Evolutionary conservation across 2,888 invertebrate species (phyloP), one percentile per base, ranked within the genome.

Genomic region (Netelia virgata): DNA sequence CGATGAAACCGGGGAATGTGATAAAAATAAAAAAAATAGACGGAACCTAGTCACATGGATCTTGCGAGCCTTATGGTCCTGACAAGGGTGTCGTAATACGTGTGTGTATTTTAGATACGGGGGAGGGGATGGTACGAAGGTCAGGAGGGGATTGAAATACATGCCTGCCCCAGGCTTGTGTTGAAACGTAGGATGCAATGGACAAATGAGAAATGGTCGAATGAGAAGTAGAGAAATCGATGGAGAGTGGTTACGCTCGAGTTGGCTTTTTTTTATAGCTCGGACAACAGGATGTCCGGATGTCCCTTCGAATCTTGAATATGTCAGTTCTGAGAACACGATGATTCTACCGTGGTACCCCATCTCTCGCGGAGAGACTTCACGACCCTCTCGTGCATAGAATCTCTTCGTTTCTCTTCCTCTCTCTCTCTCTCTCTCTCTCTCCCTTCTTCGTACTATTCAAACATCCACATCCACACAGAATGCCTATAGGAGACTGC

Each of bases 281-380:
- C 77, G 81, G 61, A 73, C 81, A 84, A 81, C 77, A 70, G 81
- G 74, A 84, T 70, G 72, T 81, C 77, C 81, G 77, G 57, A 77
- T 72, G 69, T 82, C 69, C 73, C 53, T 75, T 69, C 70, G 59
- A 66, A 36, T 61, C 85, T 75, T 61, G 74, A 85, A 82, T 79
- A 82, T 64, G 82, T 85, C 85, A 79, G 75, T 61, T 78, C 57
- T 73, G 72, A 70, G 75, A 59, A 73, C 75, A 66, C 72, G 64
- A 36, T 74, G 64, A 76, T 78, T 66, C 59, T 76, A 69, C 59
- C 76, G 23, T 57, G 59, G 47, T 68, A 75, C 43, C 10, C 76
- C 74, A 69, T 36, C 20, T 81, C 61, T 69, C 55, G 36, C n/a
- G n/a, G 36, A 50, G 63, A 68, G 69, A 57, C 16, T 69, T 55